phyloP scores from a whole-genome alignment of 2,888 invertebrate species.

The Ctenicera cuprea region DNA sequence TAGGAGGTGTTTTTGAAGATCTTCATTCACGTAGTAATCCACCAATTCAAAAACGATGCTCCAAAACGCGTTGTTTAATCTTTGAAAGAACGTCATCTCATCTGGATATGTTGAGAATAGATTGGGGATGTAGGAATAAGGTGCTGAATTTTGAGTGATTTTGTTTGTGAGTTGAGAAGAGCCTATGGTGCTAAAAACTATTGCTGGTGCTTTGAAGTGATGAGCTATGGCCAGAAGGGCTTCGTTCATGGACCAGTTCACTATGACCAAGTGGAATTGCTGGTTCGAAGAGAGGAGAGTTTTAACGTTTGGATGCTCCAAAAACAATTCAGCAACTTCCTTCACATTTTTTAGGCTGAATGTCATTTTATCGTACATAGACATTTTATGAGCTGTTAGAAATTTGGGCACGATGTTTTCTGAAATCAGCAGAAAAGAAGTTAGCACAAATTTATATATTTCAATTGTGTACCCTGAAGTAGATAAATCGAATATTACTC shows the following conservation, averaged over 20 bases:
- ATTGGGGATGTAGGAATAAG: conserved; percentile 66
- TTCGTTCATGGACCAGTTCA: conserved; percentile 65
- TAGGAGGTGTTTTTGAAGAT: conserved; percentile 55
- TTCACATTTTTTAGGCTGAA: conserved; percentile 36
- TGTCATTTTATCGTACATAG: conserved; percentile 43
- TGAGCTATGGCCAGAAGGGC: conserved; percentile 66
- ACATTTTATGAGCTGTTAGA: conserved; percentile 11
- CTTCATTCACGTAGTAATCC: conserved; percentile 39
- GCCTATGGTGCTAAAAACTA: conserved; percentile 63
- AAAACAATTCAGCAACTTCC: conserved; percentile 40
- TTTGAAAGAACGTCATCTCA: conserved; percentile 66
- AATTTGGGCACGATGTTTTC: conserved; percentile 43
- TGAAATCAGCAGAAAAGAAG: too few species aligned
- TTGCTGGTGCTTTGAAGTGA: conserved; percentile 65
- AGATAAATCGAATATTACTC: too few species aligned
- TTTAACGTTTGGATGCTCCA: conserved; percentile 45
- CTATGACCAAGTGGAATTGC: conserved; percentile 63
- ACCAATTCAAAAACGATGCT: conserved; percentile 40
- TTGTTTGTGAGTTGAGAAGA: conserved; percentile 60
- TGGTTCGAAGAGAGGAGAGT: conserved; percentile 51
- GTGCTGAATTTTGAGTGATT: conserved; percentile 64
- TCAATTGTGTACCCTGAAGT: too few species aligned
- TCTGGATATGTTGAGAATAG: conserved; percentile 60
- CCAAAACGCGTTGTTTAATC: conserved; percentile 62
- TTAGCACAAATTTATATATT: too few species aligned